Conservation (phyloP, 2,888 invertebrate genomes). For the Phyllotreta cruciferae region DNA sequence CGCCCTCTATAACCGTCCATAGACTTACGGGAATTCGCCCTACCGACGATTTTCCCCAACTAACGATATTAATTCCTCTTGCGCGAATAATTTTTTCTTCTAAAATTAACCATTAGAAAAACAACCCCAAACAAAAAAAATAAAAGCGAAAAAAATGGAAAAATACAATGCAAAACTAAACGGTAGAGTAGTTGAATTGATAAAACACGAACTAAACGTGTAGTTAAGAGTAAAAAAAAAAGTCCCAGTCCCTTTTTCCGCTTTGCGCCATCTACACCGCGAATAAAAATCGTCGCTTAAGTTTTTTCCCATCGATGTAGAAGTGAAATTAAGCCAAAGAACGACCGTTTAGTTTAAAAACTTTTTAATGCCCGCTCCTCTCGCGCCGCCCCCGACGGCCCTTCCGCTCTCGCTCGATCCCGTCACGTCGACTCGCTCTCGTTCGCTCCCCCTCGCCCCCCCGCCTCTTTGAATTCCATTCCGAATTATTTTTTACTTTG, state of each 20-base stretch:
- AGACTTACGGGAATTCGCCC: too few relatives aligned
- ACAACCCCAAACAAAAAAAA: too few relatives aligned
- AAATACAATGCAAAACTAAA: background rate
- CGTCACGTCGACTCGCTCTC: background rate
- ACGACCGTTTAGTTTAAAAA: conserved; percentile 48
- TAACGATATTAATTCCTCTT: too few relatives aligned
- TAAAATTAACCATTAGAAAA: too few relatives aligned
- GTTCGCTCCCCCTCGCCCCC: background rate
- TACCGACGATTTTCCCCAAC: too few relatives aligned
- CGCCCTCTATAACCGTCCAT: background rate
- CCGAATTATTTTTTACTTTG: conserved; percentile 49
- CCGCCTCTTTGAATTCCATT: conserved; percentile 42
- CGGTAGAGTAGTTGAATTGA: conserved; percentile 7
- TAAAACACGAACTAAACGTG: background rate
- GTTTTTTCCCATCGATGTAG: conserved; percentile 47
- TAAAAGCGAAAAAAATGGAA: background rate
- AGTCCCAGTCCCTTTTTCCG: too few relatives aligned
- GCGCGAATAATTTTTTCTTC: too few relatives aligned
- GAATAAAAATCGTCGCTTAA: conserved; percentile 20
- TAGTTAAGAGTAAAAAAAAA: background rate
- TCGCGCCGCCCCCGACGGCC: background rate
- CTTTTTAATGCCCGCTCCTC: conserved; percentile 43
- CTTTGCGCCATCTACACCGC: too few relatives aligned
- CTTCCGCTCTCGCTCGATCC: conserved; percentile 1
- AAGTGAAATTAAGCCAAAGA: conserved; percentile 48